Evolutionary conservation across 1,140 invertebrate genomes (phyloP), one percentile per base, ranked within the genome.

Genomic region (Ips typographus): DNA sequence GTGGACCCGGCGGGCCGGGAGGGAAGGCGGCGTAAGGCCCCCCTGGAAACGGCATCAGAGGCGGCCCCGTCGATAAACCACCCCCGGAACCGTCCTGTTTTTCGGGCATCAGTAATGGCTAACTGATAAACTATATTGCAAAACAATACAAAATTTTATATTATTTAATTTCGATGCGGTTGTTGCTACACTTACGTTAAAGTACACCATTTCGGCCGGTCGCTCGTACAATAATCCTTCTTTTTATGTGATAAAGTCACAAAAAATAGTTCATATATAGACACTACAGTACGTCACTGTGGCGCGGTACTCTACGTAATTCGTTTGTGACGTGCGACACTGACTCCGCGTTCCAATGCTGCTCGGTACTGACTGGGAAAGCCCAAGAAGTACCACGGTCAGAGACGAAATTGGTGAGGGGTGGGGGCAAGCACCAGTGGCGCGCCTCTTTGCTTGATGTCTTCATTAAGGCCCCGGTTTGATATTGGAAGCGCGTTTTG

Each of bases 1-100:
- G 67, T 3, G 67, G 67, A 7, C 44, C 67, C 6, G 60, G 67
- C 3, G 67, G 67, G 4, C 59, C 67, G 4, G 47, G 60, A 4
- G 49, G 59, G 55, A 69, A 69, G 2, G 67, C 60, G 42, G 57
- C 60, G 59, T 53, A 69, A 2, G 67, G 59, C 7, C 57, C 60
- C 7, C 67, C 67, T 43, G 67, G 60, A 69, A 69, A 69, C 22
- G 67, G 22, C 67, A 69, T 69, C 40, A 69, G 60, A 8, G 67
- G 60, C 40, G 67, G 67, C 41, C 59, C 67, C 3, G 67, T 37
- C 3, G 63, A 22, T 43, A 69, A 57, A 7, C 65, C 65, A 36
- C 65, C 44, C 36, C 57, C 65, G 8, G 58, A n/a, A 41, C 67
- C 67, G 67, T 69, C 67, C 4, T 69, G 67, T 47, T 69, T 69